phyloP scores from a whole-genome alignment of 1,140 invertebrate species.

The Luehdorfia chinensis region DNA sequence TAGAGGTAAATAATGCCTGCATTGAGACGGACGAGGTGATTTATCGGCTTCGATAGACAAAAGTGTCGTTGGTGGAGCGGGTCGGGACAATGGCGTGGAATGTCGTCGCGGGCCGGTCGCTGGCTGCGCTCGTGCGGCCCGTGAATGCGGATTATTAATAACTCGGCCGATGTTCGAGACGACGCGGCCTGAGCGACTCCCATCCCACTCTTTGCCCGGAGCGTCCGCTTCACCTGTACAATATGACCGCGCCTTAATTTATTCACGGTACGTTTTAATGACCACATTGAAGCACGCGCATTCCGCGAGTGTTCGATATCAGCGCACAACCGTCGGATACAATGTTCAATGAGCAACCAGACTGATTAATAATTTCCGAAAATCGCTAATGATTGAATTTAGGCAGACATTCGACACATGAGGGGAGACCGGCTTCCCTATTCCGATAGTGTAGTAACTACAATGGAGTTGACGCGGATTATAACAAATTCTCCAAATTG shows the following conservation, averaged over 20 bases:
- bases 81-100: slow-evolving; percentile 67
- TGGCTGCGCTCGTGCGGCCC: slow-evolving; percentile 55
- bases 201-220: slow-evolving; percentile 44
- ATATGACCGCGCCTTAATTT: slow-evolving; percentile 45
- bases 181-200: slow-evolving; percentile 34
- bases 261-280: slow-evolving; percentile 53
- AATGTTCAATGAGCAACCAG: neutral
- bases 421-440: slow-evolving; percentile 4
- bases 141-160: slow-evolving; percentile 75
- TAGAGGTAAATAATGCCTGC: slow-evolving; percentile 67
- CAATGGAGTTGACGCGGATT: slow-evolving; percentile 67
- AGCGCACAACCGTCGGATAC: slow-evolving; percentile 1
- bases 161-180: slow-evolving; percentile 52
- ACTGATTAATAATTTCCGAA: slow-evolving; percentile 34
- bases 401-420: slow-evolving; percentile 19
- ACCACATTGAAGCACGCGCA: slow-evolving; percentile 34
- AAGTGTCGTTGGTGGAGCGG: slow-evolving; percentile 66
- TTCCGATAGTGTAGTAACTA: slow-evolving; percentile 18
- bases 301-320: slow-evolving; percentile 26
- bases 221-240: slow-evolving; percentile 53
- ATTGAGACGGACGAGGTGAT: slow-evolving; percentile 61
- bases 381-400: slow-evolving; percentile 47
- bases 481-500: slow-evolving; percentile 72
- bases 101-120: slow-evolving; percentile 62
- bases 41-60: slow-evolving; percentile 73